Evolutionary conservation across 2,113 vertebrate species (phyloP).

Genomic region (Pontoporia blainvillei): DNA sequence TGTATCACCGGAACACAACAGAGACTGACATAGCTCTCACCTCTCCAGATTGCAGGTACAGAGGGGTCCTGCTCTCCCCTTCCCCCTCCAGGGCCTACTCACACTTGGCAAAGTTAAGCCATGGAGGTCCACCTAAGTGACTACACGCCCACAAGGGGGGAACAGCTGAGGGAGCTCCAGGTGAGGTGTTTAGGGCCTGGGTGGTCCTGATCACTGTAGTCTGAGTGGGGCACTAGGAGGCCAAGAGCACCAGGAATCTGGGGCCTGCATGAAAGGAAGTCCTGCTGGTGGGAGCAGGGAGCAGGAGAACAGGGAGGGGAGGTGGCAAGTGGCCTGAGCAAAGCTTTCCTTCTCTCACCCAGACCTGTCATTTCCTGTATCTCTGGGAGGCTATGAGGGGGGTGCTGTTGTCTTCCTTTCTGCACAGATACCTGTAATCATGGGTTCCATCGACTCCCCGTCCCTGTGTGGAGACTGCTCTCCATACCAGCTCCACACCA

Average conservation of each 20-base stretch:
- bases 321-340: not conserved
- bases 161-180: not conserved
- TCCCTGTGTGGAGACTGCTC: slow-evolving; percentile 21
- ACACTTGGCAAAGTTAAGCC: not conserved
- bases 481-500: slow-evolving; percentile 35
- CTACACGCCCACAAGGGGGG: not conserved
- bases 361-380: not conserved
- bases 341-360: not conserved
- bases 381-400: not conserved
- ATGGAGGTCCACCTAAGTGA: not conserved
- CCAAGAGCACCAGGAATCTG: not conserved
- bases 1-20: not conserved
- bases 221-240: not conserved
- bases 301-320: not conserved
- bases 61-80: not conserved
- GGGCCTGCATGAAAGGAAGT: not conserved
- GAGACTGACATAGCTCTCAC: not conserved
- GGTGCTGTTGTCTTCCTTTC: slow-evolving; percentile 24
- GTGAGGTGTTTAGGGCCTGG: not conserved
- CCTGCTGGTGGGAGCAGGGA: too few species aligned
- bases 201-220: not conserved
- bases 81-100: not conserved
- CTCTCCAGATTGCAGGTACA: not conserved
- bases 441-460: slow-evolving; percentile 4
- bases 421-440: slow-evolving; percentile 62